These are phyloP conservation scores for Proteles cristata DNA, from an alignment of 2,113 vertebrate species.

Conservation along the genomic window DNA sequence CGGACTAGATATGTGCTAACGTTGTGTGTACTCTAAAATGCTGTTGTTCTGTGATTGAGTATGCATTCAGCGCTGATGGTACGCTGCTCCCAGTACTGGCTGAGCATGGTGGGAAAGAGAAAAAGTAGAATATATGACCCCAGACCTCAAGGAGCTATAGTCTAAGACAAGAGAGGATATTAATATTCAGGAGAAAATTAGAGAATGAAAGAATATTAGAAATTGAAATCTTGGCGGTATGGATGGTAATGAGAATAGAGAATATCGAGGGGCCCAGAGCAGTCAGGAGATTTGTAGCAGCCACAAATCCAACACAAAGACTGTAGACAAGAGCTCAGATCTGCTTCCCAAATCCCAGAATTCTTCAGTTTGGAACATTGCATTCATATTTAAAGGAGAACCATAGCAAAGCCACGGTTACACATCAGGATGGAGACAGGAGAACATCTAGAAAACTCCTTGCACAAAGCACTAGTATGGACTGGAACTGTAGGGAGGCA, in stretches of 20 bases:
- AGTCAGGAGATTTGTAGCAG: background rate
- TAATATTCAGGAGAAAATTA: background rate
- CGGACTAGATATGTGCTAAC: background rate
- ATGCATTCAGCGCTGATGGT: background rate
- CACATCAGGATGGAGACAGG: background rate
- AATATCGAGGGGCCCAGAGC: background rate
- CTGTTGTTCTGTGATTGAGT: background rate
- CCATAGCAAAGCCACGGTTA: background rate
- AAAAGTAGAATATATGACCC: background rate
- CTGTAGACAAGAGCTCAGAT: background rate
- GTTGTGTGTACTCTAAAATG: conserved; percentile 15
- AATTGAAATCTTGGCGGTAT: background rate
- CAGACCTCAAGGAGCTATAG: background rate
- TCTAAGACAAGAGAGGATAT: background rate
- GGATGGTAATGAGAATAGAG: background rate
- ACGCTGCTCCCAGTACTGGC: background rate
- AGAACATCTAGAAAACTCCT: conserved; percentile 6
- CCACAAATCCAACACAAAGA: background rate
- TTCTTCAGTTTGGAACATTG: background rate
- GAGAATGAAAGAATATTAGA: background rate
- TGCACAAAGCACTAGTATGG: background rate
- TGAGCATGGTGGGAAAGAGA: background rate
- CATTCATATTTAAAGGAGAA: background rate
- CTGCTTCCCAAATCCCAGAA: background rate
- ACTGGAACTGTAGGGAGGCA: background rate